Conservation (phyloP, 2,797 vertebrate species). For the Myotis vivesi region DNA sequence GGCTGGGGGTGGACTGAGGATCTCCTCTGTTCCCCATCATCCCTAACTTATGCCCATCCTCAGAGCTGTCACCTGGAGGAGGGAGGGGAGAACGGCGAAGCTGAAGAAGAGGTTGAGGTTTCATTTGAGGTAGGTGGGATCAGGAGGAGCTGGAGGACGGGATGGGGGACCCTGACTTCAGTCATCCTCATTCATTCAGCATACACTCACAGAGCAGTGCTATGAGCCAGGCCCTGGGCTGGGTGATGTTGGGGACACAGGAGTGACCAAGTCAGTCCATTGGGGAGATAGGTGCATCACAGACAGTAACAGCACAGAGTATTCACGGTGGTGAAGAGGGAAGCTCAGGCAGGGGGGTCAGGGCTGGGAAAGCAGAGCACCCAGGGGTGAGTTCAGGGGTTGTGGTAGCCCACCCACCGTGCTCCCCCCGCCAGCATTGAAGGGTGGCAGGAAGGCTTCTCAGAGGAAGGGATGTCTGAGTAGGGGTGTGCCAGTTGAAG, state of each 20-base stretch:
- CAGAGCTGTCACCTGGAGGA: slow-evolving; percentile 96
- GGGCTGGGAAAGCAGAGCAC: neutral
- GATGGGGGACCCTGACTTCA: neutral
- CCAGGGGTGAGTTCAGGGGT: neutral
- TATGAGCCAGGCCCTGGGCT: neutral
- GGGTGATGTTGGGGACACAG: neutral
- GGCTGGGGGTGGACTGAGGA: too few relatives aligned
- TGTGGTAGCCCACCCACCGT: neutral
- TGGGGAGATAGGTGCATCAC: neutral
- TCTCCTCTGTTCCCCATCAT: neutral
- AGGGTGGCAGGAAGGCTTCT: neutral
- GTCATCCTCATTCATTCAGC: neutral
- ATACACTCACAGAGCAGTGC: neutral
- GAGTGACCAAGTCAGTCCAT: neutral
- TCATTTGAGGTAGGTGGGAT: slow-evolving; percentile 91
- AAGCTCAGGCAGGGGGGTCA: neutral
- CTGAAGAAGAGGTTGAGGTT: slow-evolving; percentile 87
- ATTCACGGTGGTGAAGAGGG: neutral
- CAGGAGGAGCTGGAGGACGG: neutral
- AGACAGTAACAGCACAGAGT: neutral
- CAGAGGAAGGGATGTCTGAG: neutral
- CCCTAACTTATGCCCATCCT: slow-evolving; percentile 57
- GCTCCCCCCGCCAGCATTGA: neutral
- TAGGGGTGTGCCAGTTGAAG: neutral
- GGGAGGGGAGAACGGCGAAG: slow-evolving; percentile 84